A percentile compares a stretch with the other conserved stretches of the same genome.
Evolutionary conservation across 2,113 vertebrate species (phyloP).

Genomic region (Empidonax traillii): DNA sequence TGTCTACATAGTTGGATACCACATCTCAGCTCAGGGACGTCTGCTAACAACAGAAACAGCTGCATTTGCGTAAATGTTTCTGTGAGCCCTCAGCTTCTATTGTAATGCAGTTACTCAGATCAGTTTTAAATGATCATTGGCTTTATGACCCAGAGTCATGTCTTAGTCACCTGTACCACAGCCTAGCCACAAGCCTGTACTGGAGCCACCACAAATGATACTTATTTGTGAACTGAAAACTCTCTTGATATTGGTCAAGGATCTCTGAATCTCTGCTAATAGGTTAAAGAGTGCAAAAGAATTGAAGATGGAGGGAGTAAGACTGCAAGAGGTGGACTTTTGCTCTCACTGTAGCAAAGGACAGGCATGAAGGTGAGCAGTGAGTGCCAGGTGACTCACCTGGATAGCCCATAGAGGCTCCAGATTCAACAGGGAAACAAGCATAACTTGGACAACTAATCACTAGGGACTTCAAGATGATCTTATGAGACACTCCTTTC

Average conservation of each 20-base stretch:
- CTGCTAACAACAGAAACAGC: neutral
- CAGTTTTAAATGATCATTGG: neutral
- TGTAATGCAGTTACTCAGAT: neutral
- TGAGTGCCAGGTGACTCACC: neutral
- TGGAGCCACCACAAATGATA: neutral
- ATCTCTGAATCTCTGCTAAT: neutral
- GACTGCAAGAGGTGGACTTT: neutral
- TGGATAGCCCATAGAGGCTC: neutral
- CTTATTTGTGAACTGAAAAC: neutral
- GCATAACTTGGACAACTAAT: neutral
- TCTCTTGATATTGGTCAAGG: neutral
- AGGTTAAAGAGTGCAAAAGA: neutral
- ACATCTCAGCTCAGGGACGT: neutral
- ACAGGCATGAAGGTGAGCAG: neutral
- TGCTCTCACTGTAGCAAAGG: neutral
- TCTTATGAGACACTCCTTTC: neutral
- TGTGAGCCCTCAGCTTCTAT: neutral
- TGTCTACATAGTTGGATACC: neutral
- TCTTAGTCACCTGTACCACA: neutral
- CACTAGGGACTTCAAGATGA: neutral
- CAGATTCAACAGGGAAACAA: neutral
- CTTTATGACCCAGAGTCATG: neutral
- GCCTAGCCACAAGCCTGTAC: neutral
- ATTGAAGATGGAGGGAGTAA: neutral
- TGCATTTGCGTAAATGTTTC: neutral